These are phyloP conservation scores for Anguilla marmorata DNA, from an alignment of 2,797 vertebrate genomes.

Conservation along the genomic window DNA sequence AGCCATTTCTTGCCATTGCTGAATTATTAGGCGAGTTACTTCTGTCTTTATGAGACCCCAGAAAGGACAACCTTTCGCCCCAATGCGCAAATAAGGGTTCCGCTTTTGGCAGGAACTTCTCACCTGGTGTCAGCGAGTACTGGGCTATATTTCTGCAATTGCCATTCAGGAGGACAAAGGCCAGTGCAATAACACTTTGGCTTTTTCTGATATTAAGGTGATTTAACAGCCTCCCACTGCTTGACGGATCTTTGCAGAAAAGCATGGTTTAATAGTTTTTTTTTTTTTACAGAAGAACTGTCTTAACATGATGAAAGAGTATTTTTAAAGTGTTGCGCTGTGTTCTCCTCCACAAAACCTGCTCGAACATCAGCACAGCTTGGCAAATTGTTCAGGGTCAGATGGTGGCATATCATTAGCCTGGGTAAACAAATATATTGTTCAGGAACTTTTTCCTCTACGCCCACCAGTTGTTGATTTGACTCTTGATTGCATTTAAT, in stretches of 20 bases:
- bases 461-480: background rate
- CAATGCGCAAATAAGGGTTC: background rate
- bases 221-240: slow-evolving; percentile 13
- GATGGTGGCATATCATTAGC: slow-evolving; percentile 6
- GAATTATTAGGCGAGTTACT: background rate
- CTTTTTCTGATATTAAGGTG: background rate
- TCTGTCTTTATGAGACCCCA: background rate
- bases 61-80: background rate
- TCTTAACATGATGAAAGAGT: background rate
- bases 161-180: background rate
- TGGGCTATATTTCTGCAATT: background rate
- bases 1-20: background rate
- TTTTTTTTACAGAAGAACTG: background rate
- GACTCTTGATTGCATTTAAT: background rate
- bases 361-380: slow-evolving; percentile 2
- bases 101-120: background rate
- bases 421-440: slow-evolving; percentile 6
- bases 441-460: background rate
- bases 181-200: background rate
- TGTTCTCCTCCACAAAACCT: background rate
- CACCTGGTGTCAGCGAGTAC: background rate
- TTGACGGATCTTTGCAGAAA: background rate
- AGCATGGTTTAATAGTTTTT: background rate
- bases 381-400: slow-evolving; percentile 1
- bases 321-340: background rate